These are phyloP conservation scores for Thymelicus acteon DNA, from an alignment of 2,888 invertebrate genomes.

Conservation along the genomic window DNA sequence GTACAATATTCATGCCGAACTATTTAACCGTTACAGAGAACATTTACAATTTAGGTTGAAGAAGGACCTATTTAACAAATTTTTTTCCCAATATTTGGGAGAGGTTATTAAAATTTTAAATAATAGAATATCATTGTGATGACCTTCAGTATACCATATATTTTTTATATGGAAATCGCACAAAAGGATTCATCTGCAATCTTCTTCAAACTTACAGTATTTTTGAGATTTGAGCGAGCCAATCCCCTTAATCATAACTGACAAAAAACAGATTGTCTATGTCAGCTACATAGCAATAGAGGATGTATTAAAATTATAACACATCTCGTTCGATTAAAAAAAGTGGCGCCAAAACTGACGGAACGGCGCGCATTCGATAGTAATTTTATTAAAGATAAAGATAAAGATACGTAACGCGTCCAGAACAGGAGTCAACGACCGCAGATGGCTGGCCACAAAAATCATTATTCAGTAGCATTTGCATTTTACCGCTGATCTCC, in stretches of 20 bases:
- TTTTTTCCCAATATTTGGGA: too few species aligned
- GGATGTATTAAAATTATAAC: conserved; percentile 38
- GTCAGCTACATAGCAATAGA: conserved; percentile 14
- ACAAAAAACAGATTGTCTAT: conserved; percentile 30
- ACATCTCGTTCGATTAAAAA: conserved; percentile 58
- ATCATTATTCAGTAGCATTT: conserved; percentile 69
- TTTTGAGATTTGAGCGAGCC: too few species aligned
- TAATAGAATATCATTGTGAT: too few species aligned
- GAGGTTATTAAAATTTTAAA: too few species aligned
- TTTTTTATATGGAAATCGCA: too few species aligned
- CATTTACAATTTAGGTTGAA: too few species aligned
- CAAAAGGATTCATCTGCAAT: too few species aligned
- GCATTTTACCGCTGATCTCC: conserved; percentile 64
- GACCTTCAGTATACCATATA: too few species aligned
- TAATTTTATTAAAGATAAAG: conserved; percentile 51
- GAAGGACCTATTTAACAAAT: too few species aligned
- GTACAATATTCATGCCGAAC: too few species aligned
- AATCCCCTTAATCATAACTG: conserved; percentile 19
- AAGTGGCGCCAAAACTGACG: conserved; percentile 69
- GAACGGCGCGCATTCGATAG: conserved; percentile 52
- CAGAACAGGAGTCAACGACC: conserved; percentile 63
- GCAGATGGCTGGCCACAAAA: conserved; percentile 59
- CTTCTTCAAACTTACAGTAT: too few species aligned
- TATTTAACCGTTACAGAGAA: too few species aligned
- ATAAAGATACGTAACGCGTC: conserved; percentile 50